Base-by-base conservation (phyloP, 2,113 vertebrate genomes). In the Nothoprocta perdicaria region DNA sequence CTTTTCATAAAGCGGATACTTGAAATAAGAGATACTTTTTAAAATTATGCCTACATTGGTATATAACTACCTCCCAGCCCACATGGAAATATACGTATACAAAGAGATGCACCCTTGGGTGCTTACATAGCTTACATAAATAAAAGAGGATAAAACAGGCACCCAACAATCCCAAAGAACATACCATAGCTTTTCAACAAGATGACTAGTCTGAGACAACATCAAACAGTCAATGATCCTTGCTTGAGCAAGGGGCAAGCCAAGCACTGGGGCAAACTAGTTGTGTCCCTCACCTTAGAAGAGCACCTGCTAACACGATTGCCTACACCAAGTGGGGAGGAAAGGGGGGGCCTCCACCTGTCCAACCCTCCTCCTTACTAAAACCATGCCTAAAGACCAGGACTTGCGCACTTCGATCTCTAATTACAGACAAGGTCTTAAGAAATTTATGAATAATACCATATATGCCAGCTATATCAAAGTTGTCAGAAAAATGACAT, bases 381-480 rank as follows among this genome's bases (percentile, higher is more conserved):
- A 14, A 80, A 67, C 66, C 60, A 67, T 0, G 17, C 16, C 9
- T 31, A 29, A 3, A 12, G 23, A n/a, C 23, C 46, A 85, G 12
- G 31, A 71, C 19, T 63, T 77, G 2, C 13, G 29, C 57, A 75
- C 58, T 92, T 74, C 29, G 10, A 71, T 58, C 87, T 80, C 26
- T 65, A 77, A 78, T 57, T 76, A 72, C 19, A 68, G 57, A 75
- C 82, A 50, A 63, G 5, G 6, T 76, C 74, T 46, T 67, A 29
- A 80, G 33, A 79, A 89, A 80, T 18, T 88, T 75, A 65, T 21
- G 13, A 85, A 48, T 29, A 89, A 33, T 29, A 15, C 18, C 65
- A 88, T 80, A 22, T 73, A 62, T 78, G 65, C 18, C 48, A 95
- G 73, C 15, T 78, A 77, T 29, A 84, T 5, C 83, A 78, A 76